Evolutionary conservation across 2,888 invertebrate species (phyloP).

Genomic region (Hemaris fuciformis): DNA sequence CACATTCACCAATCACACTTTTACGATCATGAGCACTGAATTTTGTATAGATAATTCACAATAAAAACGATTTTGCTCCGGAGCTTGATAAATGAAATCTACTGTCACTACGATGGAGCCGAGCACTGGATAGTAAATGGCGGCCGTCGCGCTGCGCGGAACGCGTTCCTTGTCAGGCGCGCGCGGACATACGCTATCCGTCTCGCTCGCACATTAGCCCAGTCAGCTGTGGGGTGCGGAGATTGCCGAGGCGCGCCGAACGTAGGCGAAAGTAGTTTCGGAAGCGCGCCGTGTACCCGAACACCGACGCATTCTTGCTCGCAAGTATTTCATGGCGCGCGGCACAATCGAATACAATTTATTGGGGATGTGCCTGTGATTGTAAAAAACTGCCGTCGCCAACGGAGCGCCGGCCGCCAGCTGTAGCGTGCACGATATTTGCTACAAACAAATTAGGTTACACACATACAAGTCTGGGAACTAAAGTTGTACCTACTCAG

Average conservation of each 20-base stretch:
- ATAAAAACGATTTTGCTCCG: constrained; percentile 64
- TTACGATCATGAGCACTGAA: constrained; percentile 56
- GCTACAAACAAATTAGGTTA: not conserved
- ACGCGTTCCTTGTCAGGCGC: constrained; percentile 48
- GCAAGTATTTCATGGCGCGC: constrained; percentile 43
- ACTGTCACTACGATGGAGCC: constrained; percentile 72
- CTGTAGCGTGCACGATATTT: not conserved
- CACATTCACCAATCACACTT: constrained; percentile 52
- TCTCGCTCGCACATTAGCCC: constrained; percentile 57
- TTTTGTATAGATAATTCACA: constrained; percentile 68
- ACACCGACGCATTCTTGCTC: constrained; percentile 53
- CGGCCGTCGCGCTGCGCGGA: constrained; percentile 65
- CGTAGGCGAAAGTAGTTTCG: constrained; percentile 74
- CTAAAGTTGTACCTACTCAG: not conserved
- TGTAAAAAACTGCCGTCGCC: constrained; percentile 4
- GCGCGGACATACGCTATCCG: constrained; percentile 26
- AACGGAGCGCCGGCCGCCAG: not conserved
- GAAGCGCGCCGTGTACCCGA: constrained; percentile 50
- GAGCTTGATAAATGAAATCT: constrained; percentile 58
- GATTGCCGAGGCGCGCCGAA: constrained; percentile 63
- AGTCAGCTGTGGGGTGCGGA: constrained; percentile 79
- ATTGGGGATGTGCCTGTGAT: constrained; percentile 31
- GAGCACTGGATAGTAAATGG: constrained; percentile 76
- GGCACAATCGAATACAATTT: constrained; percentile 18
- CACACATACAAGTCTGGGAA: not conserved